phyloP scores from a whole-genome alignment of 2,113 vertebrate genomes.

The Brienomyrus brachyistius region DNA sequence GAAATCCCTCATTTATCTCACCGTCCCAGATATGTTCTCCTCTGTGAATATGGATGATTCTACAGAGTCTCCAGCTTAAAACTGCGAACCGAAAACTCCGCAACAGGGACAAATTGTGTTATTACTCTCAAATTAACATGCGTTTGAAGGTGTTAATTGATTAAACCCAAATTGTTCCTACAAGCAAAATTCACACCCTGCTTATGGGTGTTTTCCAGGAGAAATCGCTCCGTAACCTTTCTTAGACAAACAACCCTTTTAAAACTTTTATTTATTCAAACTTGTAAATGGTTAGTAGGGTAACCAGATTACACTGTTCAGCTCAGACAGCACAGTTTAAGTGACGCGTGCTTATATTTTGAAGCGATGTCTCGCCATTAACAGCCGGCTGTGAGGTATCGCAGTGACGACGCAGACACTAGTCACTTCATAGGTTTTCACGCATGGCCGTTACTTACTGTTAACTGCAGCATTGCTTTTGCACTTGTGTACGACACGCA shows the following conservation, averaged over 20 bases:
- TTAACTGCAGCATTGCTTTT: neutral
- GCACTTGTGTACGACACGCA: neutral
- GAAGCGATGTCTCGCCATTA: neutral
- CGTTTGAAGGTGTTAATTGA: constrained; percentile 8
- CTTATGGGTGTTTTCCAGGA: neutral
- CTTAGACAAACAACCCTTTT: neutral
- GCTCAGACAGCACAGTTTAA: neutral
- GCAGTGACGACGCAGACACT: neutral
- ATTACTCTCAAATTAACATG: constrained; percentile 4
- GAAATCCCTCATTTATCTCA: neutral
- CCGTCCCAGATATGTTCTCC: neutral
- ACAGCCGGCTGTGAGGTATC: neutral
- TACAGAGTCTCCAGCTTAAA: neutral
- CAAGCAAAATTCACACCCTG: neutral
- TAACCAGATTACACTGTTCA: neutral
- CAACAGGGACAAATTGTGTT: neutral
- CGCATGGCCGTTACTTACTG: neutral
- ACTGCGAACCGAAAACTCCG: neutral
- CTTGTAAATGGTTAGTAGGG: neutral
- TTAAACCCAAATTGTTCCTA: constrained; percentile 2
- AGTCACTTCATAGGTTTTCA: neutral
- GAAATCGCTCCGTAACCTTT: neutral
- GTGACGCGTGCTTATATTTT: neutral
- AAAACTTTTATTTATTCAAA: neutral
- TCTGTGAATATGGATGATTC: neutral